Conservation (phyloP, 2,113 vertebrate species). For the Burhinus bistriatus region DNA sequence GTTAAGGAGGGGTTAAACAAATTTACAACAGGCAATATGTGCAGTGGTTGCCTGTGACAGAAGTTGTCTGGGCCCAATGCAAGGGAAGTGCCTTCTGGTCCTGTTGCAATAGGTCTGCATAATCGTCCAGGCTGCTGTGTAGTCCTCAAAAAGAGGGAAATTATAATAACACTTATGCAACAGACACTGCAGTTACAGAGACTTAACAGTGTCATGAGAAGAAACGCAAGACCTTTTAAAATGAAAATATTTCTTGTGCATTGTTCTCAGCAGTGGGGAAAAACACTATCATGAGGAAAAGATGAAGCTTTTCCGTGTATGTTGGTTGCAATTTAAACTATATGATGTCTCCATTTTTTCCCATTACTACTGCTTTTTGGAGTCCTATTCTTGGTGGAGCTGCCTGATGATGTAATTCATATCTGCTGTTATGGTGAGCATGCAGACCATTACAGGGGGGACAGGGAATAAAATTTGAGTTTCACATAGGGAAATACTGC, state of each 20-base stretch:
- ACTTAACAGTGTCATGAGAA: neutral
- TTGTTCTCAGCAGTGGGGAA: neutral
- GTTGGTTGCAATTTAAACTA: neutral
- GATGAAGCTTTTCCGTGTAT: neutral
- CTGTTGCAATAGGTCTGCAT: fast-evolving
- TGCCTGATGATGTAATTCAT: neutral
- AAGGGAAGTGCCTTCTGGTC: neutral
- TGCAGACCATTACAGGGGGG: neutral
- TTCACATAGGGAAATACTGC: neutral
- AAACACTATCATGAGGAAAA: neutral
- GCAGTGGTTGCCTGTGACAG: neutral
- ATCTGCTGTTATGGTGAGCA: neutral
- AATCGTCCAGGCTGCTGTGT: neutral
- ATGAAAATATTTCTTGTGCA: neutral
- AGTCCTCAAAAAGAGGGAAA: neutral
- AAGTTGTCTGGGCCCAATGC: neutral
- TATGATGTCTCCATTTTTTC: neutral
- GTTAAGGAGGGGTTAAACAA: neutral
- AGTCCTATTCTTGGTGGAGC: neutral
- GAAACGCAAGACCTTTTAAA: neutral
- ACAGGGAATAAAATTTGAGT: neutral
- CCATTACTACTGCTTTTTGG: neutral
- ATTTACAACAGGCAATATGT: neutral
- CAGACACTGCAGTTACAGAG: neutral
- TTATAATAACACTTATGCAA: neutral